Base-by-base conservation (phyloP, 2,888 invertebrate species). In the Rhorus exstirpatorius region DNA sequence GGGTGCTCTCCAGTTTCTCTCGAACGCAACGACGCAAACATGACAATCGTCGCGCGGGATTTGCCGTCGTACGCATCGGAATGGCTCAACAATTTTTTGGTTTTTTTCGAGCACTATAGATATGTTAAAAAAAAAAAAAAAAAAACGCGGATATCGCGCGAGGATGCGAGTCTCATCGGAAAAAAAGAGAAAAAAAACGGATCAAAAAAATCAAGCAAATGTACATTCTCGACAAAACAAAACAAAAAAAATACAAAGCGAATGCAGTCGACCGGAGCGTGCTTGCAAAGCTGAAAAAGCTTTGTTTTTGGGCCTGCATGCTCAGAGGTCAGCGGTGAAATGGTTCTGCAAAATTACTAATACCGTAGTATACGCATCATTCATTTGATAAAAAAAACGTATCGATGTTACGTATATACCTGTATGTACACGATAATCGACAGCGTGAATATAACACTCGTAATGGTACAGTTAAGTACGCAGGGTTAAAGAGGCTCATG, bases 21-120 rank as follows among this genome's bases (percentile, higher is more conserved):
- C 74, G 51, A 61, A 53, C 72, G 21, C 76, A 71, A 71, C 72
- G 63, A 58, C 65, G 58, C 65, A 58, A 78, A 49, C 68, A 79
- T 70, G 76, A 77, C 70, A 67, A 79, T 70, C 51, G 58, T 72
- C 35, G 44, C 19, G 14, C 55, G 44, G 60, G 60, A 46, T 65
- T 67, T 60, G 63, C 41, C 49, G 68, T 38, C 60, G 68, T 63
- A 55, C 38, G 63, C 44, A 41, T 63, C 58, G 60, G 63, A 83
- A 83, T 74, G 65, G 65, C 75, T 49, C 67, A 70, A 74, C 84
- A 83, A 84, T 80, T 83, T 83, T 67, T 60, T 80, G 84, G 75
- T n/a, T n/a, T 77, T 55, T 71, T 61, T 55, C 78, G 65, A 55
- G 63, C 41, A 51, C 60, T 68, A 65, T 46, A 61, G 24, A 61